phyloP scores from a whole-genome alignment of 1,140 invertebrate genomes.

The Cyclina sinensis region DNA sequence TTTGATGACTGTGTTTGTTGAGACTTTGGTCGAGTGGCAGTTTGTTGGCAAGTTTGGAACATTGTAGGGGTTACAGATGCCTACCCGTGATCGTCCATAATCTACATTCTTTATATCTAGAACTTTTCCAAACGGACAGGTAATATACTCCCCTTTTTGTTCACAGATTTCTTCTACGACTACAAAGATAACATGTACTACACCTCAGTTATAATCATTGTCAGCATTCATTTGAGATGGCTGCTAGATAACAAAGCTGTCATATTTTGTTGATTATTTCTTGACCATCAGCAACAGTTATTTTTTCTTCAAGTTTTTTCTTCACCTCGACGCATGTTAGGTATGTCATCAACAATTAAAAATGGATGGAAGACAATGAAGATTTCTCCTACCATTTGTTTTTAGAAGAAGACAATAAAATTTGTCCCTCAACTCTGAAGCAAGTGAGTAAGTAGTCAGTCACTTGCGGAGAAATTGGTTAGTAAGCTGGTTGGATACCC shows the following conservation, averaged over 20 bases:
- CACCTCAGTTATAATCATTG: not conserved
- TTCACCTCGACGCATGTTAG: too few relatives aligned
- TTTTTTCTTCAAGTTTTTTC: too few relatives aligned
- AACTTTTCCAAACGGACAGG: slow-evolving; percentile 47
- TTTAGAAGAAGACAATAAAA: too few relatives aligned
- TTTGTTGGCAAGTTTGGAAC: slow-evolving; percentile 62
- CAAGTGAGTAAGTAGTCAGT: too few relatives aligned
- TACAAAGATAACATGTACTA: not conserved
- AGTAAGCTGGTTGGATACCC: too few relatives aligned
- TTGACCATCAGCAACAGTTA: too few relatives aligned
- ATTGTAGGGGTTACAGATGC: slow-evolving; percentile 57
- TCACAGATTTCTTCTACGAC: slow-evolving; percentile 58
- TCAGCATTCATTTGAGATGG: not conserved
- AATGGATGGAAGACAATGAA: too few relatives aligned
- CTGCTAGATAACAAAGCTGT: not conserved
- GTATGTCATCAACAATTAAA: too few relatives aligned
- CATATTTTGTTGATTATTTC: too few relatives aligned
- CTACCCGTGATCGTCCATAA: slow-evolving; percentile 44
- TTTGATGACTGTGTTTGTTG: slow-evolving; percentile 23
- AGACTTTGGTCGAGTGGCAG: slow-evolving; percentile 43
- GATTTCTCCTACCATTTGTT: too few relatives aligned
- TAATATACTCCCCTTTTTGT: slow-evolving; percentile 60
- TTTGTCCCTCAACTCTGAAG: too few relatives aligned
- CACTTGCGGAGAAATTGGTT: too few relatives aligned
- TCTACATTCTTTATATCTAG: slow-evolving; percentile 26